These are phyloP conservation scores for Malaclemys terrapin DNA, from an alignment of 2,113 vertebrate genomes.

Conservation along the genomic window DNA sequence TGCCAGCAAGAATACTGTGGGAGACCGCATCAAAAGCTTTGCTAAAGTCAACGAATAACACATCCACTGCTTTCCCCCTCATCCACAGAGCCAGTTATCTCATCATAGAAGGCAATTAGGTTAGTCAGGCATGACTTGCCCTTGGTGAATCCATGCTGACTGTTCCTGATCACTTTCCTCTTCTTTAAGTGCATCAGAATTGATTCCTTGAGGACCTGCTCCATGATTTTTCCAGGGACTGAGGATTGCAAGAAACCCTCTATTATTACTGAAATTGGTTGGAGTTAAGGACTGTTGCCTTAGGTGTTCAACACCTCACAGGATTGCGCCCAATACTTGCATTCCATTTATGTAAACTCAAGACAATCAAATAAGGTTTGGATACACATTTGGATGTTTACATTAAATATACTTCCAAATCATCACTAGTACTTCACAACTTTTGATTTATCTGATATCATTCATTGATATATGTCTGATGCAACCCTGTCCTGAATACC, in stretches of 20 bases:
- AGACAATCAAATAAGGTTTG: background rate
- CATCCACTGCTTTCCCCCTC: too few relatives aligned
- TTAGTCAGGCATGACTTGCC: too few relatives aligned
- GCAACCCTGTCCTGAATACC: accelerated
- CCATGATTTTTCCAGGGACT: too few relatives aligned
- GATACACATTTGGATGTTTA: background rate
- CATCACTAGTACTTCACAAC: background rate
- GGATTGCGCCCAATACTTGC: background rate
- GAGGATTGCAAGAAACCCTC: background rate
- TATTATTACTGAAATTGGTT: background rate
- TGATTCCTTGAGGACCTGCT: too few relatives aligned
- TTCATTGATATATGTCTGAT: background rate
- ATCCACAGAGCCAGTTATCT: too few relatives aligned
- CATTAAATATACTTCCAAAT: background rate
- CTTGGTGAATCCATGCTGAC: too few relatives aligned
- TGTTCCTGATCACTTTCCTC: too few relatives aligned
- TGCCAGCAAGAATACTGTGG: too few relatives aligned
- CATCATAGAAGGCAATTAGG: too few relatives aligned
- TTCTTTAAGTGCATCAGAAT: too few relatives aligned
- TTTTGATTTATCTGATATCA: background rate
- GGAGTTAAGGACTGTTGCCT: background rate
- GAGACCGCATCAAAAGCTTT: too few relatives aligned
- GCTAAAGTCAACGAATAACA: too few relatives aligned
- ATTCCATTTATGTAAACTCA: background rate
- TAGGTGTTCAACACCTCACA: background rate